Conservation (phyloP, 1,140 invertebrate genomes). For the Grapholita molesta region DNA sequence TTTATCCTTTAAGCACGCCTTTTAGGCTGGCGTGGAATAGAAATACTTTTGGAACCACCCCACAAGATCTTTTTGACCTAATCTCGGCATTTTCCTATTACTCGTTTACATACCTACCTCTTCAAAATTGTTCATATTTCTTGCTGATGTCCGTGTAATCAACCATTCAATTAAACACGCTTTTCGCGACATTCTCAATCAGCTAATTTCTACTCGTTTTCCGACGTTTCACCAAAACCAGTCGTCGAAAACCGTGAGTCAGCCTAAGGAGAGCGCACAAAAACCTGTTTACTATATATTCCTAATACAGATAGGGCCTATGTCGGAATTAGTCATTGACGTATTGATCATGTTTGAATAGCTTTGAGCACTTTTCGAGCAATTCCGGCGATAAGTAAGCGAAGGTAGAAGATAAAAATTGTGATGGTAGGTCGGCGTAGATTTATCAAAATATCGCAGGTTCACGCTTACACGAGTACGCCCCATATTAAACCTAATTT, state of each 20-base stretch:
- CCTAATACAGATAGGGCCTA: conserved; percentile 12
- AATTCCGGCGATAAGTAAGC: not conserved
- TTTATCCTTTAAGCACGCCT: no score
- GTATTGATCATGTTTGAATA: conserved; percentile 49
- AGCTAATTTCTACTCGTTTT: not conserved
- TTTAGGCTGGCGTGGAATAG: no score
- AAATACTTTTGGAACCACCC: no score
- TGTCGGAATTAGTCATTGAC: conserved; percentile 26
- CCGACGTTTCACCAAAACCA: conserved; percentile 35
- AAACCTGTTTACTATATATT: conserved; percentile 47
- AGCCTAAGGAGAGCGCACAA: conserved; percentile 40
- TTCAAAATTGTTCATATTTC: no score
- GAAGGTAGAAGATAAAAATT: not conserved
- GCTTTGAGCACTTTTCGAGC: conserved; percentile 17
- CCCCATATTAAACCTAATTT: no score
- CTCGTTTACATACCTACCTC: no score
- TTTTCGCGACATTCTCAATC: not conserved
- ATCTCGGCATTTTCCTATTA: no score
- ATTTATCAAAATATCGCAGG: no score
- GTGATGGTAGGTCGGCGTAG: no score
- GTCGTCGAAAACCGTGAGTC: conserved; percentile 56
- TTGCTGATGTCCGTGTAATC: not conserved
- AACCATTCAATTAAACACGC: not conserved
- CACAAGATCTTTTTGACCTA: no score
- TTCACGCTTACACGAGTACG: no score